A percentile compares a stretch with the other conserved stretches of the same genome.
Conservation (phyloP, 2,888 invertebrate genomes). For the Aricia artaxerxes region DNA sequence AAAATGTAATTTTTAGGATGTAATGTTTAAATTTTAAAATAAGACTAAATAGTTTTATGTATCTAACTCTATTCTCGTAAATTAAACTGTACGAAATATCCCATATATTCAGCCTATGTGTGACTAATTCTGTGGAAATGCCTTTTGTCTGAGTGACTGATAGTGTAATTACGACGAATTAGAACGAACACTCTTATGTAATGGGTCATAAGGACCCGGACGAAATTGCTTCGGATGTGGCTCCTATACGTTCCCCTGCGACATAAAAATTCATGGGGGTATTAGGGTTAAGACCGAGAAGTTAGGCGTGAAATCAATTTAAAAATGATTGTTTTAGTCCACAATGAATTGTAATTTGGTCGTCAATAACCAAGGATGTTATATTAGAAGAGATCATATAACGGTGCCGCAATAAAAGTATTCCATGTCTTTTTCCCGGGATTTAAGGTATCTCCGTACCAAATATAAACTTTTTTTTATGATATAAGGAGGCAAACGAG, state of each 20-base stretch:
- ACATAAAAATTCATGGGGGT: not conserved
- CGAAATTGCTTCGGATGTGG: not conserved
- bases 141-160: constrained; percentile 6
- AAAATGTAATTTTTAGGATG: too few species aligned
- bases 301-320: not conserved
- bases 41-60: too few species aligned
- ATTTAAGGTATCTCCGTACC: not conserved
- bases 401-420: too few species aligned
- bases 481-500: too few species aligned
- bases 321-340: not conserved
- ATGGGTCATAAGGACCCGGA: constrained; percentile 3
- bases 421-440: not conserved
- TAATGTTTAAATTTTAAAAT: too few species aligned
- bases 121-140: not conserved
- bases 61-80: not conserved
- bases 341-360: not conserved
- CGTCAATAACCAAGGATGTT: not conserved
- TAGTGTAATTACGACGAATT: constrained; percentile 15
- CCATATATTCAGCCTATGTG: not conserved
- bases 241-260: not conserved
- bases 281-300: not conserved
- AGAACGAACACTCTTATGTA: constrained; percentile 6
- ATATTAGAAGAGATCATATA: too few species aligned
- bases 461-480: too few species aligned
- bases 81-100: not conserved